phyloP scores from a whole-genome alignment of 1,140 invertebrate genomes.

The Meteorus sp. region DNA sequence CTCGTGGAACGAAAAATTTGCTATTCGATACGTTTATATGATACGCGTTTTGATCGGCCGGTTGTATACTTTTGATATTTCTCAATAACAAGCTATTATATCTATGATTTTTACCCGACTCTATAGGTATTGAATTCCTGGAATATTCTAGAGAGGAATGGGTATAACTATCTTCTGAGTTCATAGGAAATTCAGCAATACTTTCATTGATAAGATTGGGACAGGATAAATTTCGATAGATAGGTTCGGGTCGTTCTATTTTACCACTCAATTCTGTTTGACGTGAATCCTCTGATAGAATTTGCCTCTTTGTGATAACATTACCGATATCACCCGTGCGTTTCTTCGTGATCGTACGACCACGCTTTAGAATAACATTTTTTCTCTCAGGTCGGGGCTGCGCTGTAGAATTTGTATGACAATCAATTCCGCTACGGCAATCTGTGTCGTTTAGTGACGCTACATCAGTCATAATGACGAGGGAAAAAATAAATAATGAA shows the following conservation, averaged over 20 bases:
- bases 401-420: constrained; percentile 25
- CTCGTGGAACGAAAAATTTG: constrained; percentile 44
- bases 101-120: neutral
- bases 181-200: too few relatives aligned
- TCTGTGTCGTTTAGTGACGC: too few relatives aligned
- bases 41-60: constrained; percentile 32
- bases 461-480: neutral
- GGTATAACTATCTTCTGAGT: too few relatives aligned
- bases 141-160: neutral
- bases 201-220: neutral
- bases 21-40: constrained; percentile 46
- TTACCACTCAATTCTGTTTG: neutral
- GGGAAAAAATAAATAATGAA: constrained; percentile 3
- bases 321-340: neutral
- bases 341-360: constrained; percentile 43
- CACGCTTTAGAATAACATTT: constrained; percentile 44
- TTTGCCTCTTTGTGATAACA: neutral
- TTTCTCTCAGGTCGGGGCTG: constrained; percentile 30
- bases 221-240: neutral
- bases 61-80: constrained; percentile 39
- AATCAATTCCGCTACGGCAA: neutral
- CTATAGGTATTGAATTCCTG: neutral
- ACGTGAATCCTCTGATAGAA: neutral
- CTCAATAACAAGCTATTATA: constrained; percentile 33
- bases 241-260: neutral